These are phyloP conservation scores for Epinephelus moara DNA, from an alignment of 2,113 vertebrate species.

Conservation along the genomic window DNA sequence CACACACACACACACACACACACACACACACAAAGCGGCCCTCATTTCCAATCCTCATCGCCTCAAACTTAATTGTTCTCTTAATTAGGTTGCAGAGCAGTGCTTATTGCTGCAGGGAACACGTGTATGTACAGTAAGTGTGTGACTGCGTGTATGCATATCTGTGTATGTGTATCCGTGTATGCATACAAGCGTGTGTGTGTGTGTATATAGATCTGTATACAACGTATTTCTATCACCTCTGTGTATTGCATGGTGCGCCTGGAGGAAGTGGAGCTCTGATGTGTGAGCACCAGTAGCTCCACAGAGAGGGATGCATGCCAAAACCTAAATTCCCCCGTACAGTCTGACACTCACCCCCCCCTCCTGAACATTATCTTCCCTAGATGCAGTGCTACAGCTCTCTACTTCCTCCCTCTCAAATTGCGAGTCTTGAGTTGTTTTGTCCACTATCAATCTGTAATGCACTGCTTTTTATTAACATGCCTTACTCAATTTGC, in stretches of 20 bases:
- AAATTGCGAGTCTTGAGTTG: neutral
- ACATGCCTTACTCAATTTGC: neutral
- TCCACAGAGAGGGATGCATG: constrained; percentile 84
- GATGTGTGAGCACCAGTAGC: constrained; percentile 79
- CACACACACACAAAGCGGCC: constrained; percentile 19
- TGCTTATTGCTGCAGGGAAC: constrained; percentile 91
- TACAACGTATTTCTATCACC: constrained; percentile 80
- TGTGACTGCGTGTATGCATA: constrained; percentile 13
- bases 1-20: constrained; percentile 37
- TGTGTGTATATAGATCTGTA: constrained; percentile 49
- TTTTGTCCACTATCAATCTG: neutral
- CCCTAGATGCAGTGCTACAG: neutral
- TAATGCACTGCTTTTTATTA: neutral
- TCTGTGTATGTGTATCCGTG: constrained; percentile 14
- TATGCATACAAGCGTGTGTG: constrained; percentile 17
- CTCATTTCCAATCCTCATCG: constrained; percentile 54
- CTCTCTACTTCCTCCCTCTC: constrained; percentile 13
- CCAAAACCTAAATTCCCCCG: constrained; percentile 81
- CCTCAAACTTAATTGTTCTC: constrained; percentile 94
- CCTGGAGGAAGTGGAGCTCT: constrained; percentile 88
- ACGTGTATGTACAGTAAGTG: constrained; percentile 63
- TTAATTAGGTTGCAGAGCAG: constrained; percentile 97
- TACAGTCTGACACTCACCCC: constrained; percentile 46
- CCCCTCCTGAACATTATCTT: constrained; percentile 11
- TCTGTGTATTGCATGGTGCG: constrained; percentile 84